phyloP scores from a whole-genome alignment of 2,888 invertebrate genomes.

The Cataglyphis albicans region DNA sequence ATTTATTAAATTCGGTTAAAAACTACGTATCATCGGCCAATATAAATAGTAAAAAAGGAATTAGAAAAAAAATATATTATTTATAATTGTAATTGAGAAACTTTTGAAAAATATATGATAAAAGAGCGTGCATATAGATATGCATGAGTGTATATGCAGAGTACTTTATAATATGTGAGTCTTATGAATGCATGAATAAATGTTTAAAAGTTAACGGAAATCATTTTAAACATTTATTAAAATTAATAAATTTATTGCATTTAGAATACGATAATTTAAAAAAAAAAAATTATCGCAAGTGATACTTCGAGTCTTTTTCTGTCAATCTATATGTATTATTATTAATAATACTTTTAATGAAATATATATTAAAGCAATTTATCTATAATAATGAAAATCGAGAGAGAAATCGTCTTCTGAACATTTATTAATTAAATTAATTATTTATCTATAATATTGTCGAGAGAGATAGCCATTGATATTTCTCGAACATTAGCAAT shows the following conservation, averaged over 20 bases:
- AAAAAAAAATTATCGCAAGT: neutral
- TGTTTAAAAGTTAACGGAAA: neutral
- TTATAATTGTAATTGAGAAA: neutral
- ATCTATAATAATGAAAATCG: neutral
- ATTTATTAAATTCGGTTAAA: neutral
- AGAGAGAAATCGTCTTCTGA: neutral
- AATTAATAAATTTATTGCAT: neutral
- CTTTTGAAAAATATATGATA: neutral
- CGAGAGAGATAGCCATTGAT: neutral
- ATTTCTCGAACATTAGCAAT: neutral
- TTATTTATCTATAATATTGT: neutral
- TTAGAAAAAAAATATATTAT: neutral
- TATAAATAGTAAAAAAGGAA: neutral
- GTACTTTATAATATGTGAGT: neutral
- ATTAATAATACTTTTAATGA: neutral
- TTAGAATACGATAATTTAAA: neutral
- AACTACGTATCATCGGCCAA: conserved; percentile 13
- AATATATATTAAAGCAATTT: neutral
- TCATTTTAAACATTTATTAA: neutral
- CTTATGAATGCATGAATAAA: neutral
- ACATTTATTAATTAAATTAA: neutral
- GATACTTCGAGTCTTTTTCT: neutral
- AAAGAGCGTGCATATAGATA: neutral
- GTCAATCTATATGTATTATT: neutral
- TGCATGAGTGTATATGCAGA: neutral